phyloP scores from a whole-genome alignment of 2,113 vertebrate genomes.

The Campylorhamphus procurvoides region DNA sequence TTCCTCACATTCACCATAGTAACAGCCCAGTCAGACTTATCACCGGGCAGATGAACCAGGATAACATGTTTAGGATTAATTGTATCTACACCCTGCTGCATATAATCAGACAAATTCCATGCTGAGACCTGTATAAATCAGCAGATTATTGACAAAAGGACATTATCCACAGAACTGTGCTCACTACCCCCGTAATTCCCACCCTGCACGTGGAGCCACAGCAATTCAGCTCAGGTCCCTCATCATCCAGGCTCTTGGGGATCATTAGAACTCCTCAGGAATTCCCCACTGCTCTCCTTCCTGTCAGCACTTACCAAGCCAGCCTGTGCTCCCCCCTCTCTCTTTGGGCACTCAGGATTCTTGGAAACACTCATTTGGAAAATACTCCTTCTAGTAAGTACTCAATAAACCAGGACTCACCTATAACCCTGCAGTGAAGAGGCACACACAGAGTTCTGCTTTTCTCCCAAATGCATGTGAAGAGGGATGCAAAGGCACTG shows the following conservation, averaged over 20 bases:
- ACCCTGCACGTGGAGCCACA: fast-evolving
- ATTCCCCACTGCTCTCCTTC: not conserved
- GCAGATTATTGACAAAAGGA: not conserved
- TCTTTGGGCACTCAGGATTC: not conserved
- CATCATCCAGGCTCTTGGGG: fast-evolving
- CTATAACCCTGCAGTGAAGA: not conserved
- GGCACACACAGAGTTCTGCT: not conserved
- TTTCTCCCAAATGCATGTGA: not conserved
- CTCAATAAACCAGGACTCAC: not conserved
- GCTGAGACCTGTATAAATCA: not conserved
- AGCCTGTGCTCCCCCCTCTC: not conserved
- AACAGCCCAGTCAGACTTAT: not conserved
- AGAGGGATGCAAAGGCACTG: not conserved
- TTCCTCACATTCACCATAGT: not conserved
- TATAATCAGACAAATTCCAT: no score
- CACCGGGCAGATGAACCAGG: not conserved
- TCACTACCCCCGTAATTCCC: not conserved
- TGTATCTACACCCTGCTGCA: not conserved
- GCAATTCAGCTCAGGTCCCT: not conserved
- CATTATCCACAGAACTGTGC: not conserved
- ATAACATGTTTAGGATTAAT: not conserved
- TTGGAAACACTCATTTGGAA: not conserved
- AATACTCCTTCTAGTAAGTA: not conserved
- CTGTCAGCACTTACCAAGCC: not conserved
- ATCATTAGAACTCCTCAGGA: not conserved